These are phyloP conservation scores for Saturnia japonica DNA, from an alignment of 2,888 invertebrate species.

Conservation along the genomic window DNA sequence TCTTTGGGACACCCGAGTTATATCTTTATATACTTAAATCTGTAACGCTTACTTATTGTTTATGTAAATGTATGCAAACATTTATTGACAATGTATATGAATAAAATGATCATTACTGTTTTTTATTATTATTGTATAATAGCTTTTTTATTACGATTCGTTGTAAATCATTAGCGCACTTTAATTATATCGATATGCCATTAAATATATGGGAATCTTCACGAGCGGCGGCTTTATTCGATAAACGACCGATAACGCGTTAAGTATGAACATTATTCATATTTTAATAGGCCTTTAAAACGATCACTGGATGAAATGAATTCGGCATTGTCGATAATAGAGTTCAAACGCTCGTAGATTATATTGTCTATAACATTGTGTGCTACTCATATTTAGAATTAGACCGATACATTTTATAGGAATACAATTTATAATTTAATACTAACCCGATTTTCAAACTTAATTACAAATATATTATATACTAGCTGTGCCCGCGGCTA, in stretches of 20 bases:
- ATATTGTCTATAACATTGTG: background rate
- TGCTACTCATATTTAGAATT: too few relatives aligned
- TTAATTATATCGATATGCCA: slow-evolving; percentile 13
- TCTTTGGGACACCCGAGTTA: too few relatives aligned
- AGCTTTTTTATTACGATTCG: background rate
- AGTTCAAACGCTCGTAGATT: slow-evolving; percentile 5
- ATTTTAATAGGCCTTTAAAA: slow-evolving; percentile 22
- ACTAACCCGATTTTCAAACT: too few relatives aligned
- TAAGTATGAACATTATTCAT: slow-evolving; percentile 22
- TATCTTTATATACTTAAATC: too few relatives aligned
- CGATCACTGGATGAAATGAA: slow-evolving; percentile 17
- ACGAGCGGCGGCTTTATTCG: slow-evolving; percentile 14
- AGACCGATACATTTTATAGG: too few relatives aligned
- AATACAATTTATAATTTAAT: too few relatives aligned
- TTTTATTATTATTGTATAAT: background rate
- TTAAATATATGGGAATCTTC: slow-evolving; percentile 15
- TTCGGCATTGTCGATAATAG: slow-evolving; percentile 16
- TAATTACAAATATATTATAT: too few relatives aligned
- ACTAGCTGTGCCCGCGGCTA: too few relatives aligned
- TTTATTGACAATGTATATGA: background rate
- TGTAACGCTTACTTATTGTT: too few relatives aligned
- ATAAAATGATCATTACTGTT: background rate
- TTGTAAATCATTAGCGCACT: background rate
- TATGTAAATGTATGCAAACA: too few relatives aligned
- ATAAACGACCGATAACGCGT: slow-evolving; percentile 18